Conservation (phyloP, 2,888 invertebrate species). For the Lepidochitona cinerea region DNA sequence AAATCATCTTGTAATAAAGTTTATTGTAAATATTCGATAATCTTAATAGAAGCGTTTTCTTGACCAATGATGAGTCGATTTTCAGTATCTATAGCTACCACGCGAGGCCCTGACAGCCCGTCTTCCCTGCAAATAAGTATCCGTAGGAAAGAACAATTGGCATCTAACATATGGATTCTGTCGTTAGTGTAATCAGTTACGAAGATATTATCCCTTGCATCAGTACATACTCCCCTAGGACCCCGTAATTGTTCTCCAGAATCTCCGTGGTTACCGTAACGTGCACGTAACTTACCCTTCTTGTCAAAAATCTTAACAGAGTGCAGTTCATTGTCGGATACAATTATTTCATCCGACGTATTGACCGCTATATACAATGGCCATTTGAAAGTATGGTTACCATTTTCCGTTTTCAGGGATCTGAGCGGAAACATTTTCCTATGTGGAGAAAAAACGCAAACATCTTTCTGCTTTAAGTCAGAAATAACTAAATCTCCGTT, state of each 20-base stretch:
- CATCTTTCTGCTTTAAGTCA: not conserved
- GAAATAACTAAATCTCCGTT: not conserved
- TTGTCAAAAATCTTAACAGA: slow-evolving; percentile 21
- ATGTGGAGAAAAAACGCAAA: not conserved
- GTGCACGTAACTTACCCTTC: slow-evolving; percentile 18
- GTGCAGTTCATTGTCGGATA: slow-evolving; percentile 23
- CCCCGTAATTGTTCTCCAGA: slow-evolving; percentile 9
- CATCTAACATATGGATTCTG: slow-evolving; percentile 12
- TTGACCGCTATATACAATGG: slow-evolving; percentile 26
- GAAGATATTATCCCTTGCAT: slow-evolving; percentile 21
- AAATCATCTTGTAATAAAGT: too few relatives aligned
- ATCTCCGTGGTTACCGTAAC: slow-evolving; percentile 16
- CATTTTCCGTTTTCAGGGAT: not conserved
- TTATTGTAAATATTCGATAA: not conserved
- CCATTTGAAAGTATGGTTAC: not conserved
- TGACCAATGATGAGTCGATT: not conserved
- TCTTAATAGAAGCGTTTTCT: not conserved
- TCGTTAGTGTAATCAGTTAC: slow-evolving; percentile 24
- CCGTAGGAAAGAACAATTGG: slow-evolving; percentile 21
- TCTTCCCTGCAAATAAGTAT: not conserved
- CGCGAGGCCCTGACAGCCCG: not conserved
- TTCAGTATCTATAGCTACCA: not conserved
- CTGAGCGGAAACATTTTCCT: not conserved
- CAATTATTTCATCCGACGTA: slow-evolving; percentile 21
- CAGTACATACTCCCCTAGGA: slow-evolving; percentile 26